Percentiles rank a stretch among this genome's conserved stretches.
Evolutionary conservation across 1,140 invertebrate species (phyloP).

Genomic region (Aphelinus atriplicis): DNA sequence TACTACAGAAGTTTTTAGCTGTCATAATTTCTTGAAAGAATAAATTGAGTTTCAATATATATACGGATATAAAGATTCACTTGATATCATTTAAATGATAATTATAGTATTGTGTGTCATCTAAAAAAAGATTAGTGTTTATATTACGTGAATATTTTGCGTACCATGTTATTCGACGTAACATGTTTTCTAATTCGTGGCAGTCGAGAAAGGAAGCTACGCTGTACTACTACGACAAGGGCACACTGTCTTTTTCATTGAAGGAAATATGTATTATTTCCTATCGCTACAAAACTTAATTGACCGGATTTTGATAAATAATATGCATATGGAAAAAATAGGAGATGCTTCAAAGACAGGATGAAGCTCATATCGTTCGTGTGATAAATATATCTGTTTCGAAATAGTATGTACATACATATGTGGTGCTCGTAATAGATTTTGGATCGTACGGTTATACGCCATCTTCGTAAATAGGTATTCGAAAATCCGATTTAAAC

Average conservation of each 20-base stretch:
- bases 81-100: no score
- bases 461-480: no score
- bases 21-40: no score
- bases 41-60: no score
- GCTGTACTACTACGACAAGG: conserved; percentile 17
- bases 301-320: conserved; percentile 38
- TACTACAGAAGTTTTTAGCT: no score
- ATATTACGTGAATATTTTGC: not conserved
- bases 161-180: conserved; percentile 30
- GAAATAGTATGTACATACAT: not conserved
- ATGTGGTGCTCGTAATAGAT: not conserved
- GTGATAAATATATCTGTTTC: not conserved
- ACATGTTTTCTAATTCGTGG: conserved; percentile 14
- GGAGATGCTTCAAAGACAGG: conserved; percentile 36
- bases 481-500: no score
- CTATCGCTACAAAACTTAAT: conserved; percentile 32
- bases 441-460: no score
- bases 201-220: conserved; percentile 24
- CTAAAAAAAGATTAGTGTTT: no score
- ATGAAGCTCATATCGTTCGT: conserved; percentile 1
- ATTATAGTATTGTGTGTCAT: no score
- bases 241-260: conserved; percentile 31
- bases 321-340: not conserved
- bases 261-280: conserved; percentile 34
- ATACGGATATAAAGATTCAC: no score